A percentile compares a stretch with the other conserved stretches of the same genome.
Evolutionary conservation across 2,888 invertebrate genomes (phyloP).

Genomic region (Dioctria linearis): DNA sequence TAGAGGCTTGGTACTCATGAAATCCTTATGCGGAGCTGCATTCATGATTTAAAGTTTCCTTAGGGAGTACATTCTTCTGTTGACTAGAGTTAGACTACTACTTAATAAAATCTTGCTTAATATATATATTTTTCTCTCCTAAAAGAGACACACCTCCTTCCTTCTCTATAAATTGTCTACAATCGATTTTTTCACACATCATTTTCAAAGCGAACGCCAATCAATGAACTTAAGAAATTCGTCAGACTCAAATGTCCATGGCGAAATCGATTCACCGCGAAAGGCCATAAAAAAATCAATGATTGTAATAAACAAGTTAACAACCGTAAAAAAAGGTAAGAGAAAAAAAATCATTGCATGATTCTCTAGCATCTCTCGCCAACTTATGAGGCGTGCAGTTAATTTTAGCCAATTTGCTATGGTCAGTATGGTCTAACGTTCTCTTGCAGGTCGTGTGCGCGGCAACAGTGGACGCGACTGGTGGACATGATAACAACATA

Average conservation of each 20-base stretch:
- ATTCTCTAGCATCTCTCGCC: slow-evolving; percentile 31
- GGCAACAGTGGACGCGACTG: not conserved
- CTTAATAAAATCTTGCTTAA: no score
- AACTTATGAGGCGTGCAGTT: slow-evolving; percentile 50
- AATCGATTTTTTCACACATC: not conserved
- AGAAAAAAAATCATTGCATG: slow-evolving; percentile 12
- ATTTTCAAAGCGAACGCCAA: slow-evolving; percentile 1
- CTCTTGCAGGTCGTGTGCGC: not conserved
- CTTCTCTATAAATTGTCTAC: not conserved
- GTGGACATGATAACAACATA: slow-evolving; percentile 47
- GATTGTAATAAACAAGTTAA: slow-evolving; percentile 58
- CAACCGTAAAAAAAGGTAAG: slow-evolving; percentile 53
- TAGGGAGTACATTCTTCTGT: no score
- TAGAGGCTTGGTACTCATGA: no score
- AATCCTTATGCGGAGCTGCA: no score
- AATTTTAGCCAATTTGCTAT: slow-evolving; percentile 57
- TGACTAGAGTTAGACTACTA: no score
- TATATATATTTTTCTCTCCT: no score
- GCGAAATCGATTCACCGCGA: slow-evolving; percentile 41
- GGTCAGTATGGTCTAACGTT: slow-evolving; percentile 36
- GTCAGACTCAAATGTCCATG: slow-evolving; percentile 23
- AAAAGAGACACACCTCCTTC: no score
- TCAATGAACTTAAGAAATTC: slow-evolving; percentile 47
- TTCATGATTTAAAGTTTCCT: no score
- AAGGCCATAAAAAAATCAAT: slow-evolving; percentile 57